Conservation (phyloP, 2,888 invertebrate genomes). For the Noctua janthe region DNA sequence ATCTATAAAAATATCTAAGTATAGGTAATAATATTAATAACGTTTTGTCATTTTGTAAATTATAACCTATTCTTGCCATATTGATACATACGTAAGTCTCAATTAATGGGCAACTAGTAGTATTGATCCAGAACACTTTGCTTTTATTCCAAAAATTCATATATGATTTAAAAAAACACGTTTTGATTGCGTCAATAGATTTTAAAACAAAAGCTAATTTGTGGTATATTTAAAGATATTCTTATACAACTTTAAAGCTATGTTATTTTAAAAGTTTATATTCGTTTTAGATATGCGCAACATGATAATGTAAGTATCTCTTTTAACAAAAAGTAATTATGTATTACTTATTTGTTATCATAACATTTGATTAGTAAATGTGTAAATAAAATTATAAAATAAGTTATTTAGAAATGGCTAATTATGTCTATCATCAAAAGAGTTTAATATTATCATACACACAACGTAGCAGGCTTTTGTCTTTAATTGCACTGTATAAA, state of each 20-base stretch:
- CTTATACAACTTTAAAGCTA: conserved; percentile 17
- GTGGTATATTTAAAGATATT: background rate
- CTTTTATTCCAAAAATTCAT: background rate
- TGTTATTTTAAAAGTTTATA: conserved; percentile 8
- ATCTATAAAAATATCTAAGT: background rate
- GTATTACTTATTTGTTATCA: background rate
- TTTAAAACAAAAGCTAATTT: background rate
- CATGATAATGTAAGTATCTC: conserved; percentile 1
- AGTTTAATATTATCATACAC: conserved; percentile 58
- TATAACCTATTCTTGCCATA: background rate
- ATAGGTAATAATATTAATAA: background rate
- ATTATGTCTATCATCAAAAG: conserved; percentile 55
- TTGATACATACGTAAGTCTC: background rate
- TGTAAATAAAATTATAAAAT: conserved; percentile 37
- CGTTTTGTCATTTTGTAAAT: background rate
- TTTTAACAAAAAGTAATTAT: background rate
- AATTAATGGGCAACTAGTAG: background rate
- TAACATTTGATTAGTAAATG: conserved; percentile 20
- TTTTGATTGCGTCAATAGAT: background rate
- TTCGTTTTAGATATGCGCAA: conserved; percentile 24
- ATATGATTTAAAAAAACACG: background rate
- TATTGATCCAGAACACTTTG: background rate
- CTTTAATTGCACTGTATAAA: conserved; percentile 69
- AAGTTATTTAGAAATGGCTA: conserved; percentile 44
- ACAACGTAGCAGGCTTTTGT: conserved; percentile 61